Percentiles rank a stretch among this genome's conserved stretches.
These are phyloP conservation scores for Lepidochrysops patricia DNA, from an alignment of 2,888 invertebrate genomes.

Conservation along the genomic window DNA sequence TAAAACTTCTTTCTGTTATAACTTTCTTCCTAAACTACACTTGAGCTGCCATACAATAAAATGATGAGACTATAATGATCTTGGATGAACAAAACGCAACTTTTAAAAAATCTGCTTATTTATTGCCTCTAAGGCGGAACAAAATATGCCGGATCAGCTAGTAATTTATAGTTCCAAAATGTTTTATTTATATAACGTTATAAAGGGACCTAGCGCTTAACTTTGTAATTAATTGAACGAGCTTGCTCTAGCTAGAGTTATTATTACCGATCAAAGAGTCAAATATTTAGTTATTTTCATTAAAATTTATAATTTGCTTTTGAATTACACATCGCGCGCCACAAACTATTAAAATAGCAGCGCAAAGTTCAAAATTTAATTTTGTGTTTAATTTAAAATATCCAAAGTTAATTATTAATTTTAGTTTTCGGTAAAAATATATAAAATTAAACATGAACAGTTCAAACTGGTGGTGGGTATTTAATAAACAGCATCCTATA, in stretches of 20 bases:
- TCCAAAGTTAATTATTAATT: neutral
- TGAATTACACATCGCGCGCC: neutral
- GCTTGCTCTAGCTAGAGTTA: neutral
- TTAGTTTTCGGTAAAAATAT: neutral
- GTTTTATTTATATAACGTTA: no score
- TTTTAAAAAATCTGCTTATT: no score
- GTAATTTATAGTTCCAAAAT: no score
- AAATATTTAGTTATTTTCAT: neutral
- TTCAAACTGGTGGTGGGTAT: slow-evolving; percentile 1
- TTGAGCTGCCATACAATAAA: no score
- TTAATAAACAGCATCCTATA: neutral
- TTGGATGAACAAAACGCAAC: no score
- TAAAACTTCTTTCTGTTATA: no score
- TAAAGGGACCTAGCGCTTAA: no score
- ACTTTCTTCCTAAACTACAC: no score
- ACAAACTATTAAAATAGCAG: neutral
- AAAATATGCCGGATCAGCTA: no score
- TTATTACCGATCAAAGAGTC: neutral
- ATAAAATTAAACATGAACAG: neutral
- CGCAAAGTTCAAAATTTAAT: neutral
- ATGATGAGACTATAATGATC: no score
- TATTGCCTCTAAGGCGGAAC: no score
- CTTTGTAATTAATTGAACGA: neutral
- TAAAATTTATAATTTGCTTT: neutral
- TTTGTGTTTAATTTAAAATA: neutral